phyloP scores from a whole-genome alignment of 2,113 vertebrate genomes.

The Hippocampus guttulatus region DNA sequence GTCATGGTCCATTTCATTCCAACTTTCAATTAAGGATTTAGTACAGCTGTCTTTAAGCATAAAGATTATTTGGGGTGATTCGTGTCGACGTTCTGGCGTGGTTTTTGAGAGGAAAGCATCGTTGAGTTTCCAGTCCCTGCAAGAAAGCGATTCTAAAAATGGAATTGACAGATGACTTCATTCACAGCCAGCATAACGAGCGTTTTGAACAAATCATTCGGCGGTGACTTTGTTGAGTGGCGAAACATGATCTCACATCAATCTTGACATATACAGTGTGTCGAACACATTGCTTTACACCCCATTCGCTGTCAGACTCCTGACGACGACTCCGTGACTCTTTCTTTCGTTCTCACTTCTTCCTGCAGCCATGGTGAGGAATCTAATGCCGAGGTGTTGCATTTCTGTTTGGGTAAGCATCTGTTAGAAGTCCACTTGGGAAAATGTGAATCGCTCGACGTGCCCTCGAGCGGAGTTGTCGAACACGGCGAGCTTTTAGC shows the following conservation, averaged over 20 bases:
- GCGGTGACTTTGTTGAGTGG: constrained; percentile 12
- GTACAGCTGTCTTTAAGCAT: constrained; percentile 63
- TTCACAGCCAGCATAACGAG: constrained; percentile 29
- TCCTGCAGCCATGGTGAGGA: constrained; percentile 65
- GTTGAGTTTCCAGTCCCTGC: constrained; percentile 44
- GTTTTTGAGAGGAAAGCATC: constrained; percentile 25
- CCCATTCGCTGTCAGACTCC: constrained; percentile 17
- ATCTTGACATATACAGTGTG: constrained; percentile 7
- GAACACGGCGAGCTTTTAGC: too few species aligned
- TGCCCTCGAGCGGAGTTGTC: constrained; percentile 9
- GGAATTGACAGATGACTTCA: constrained; percentile 46
- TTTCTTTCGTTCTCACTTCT: constrained; percentile 26
- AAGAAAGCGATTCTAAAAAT: constrained; percentile 37
- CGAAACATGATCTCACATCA: constrained; percentile 8
- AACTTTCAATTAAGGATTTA: constrained; percentile 68
- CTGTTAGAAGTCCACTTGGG: constrained; percentile 50
- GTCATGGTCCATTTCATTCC: constrained; percentile 60
- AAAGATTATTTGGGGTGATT: constrained; percentile 66
- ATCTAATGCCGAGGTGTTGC: constrained; percentile 71
- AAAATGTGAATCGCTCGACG: constrained; percentile 43
- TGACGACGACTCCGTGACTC: constrained; percentile 14
- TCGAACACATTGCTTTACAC: background rate
- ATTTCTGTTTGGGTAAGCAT: constrained; percentile 62
- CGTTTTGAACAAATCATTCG: constrained; percentile 32
- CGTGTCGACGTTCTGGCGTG: constrained; percentile 41